A percentile compares a stretch with the other conserved stretches of the same genome.
Conservation (phyloP, 2,113 vertebrate species). For the Actinemys pallida region DNA sequence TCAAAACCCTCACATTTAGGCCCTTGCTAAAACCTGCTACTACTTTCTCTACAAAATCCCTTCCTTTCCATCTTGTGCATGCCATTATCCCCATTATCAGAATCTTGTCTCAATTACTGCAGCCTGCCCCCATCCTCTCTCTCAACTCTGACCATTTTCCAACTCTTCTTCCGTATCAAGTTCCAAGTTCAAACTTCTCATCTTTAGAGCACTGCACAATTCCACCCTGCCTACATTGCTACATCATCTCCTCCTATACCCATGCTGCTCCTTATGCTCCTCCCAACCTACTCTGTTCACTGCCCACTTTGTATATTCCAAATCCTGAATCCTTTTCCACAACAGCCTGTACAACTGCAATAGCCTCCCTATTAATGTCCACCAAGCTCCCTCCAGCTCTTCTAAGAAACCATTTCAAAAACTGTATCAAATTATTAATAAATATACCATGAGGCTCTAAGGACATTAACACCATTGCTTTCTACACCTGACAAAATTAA, state of each 20-base stretch:
- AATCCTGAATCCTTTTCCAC: not conserved
- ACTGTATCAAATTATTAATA: not conserved
- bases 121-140: conserved; percentile 2
- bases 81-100: not conserved
- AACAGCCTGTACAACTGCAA: not conserved
- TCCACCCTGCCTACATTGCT: not conserved
- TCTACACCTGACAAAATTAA: not conserved
- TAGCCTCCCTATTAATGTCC: conserved; percentile 18
- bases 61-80: not conserved
- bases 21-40: not conserved
- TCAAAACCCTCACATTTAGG: not conserved
- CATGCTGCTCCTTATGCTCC: not conserved
- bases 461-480: not conserved
- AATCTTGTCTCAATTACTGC: not conserved
- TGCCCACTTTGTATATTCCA: not conserved
- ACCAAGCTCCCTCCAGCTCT: not conserved
- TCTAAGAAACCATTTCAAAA: not conserved
- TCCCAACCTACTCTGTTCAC: not conserved
- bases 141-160: conserved; percentile 29
- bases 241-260: not conserved
- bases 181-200: conserved; percentile 30
- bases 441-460: not conserved
- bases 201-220: not conserved
- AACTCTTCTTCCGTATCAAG: conserved; percentile 25
- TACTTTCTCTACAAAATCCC: not conserved